Evolutionary conservation across 1,140 invertebrate species (phyloP).

Genomic region (Dolichoris vasculosae): DNA sequence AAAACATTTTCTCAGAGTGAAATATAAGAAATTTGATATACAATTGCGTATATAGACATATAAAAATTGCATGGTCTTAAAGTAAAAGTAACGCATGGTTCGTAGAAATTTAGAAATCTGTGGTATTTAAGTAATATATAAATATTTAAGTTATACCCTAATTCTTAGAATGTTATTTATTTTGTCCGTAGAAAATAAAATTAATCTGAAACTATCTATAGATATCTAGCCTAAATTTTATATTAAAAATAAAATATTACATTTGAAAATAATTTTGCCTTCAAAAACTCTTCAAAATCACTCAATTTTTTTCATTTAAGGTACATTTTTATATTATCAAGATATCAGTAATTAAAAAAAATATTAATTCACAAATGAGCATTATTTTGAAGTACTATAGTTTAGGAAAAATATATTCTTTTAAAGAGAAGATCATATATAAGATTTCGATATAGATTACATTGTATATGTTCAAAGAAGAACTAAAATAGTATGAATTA

Average conservation of each 20-base stretch:
- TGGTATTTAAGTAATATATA: conserved; percentile 38
- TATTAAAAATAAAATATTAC: background rate
- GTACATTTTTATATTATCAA: background rate
- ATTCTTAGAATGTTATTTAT: conserved; percentile 41
- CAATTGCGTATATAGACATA: background rate
- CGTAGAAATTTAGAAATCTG: conserved; percentile 30
- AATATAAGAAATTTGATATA: conserved; percentile 28
- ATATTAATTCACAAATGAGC: background rate
- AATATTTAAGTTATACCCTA: conserved; percentile 10
- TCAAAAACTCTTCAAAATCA: background rate
- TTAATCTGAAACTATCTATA: background rate
- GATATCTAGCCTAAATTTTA: background rate
- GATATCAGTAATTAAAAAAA: background rate
- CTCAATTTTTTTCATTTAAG: too few relatives aligned
- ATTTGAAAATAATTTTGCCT: background rate
- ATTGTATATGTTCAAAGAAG: background rate
- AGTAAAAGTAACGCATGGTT: conserved; percentile 43
- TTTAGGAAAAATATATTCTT: background rate
- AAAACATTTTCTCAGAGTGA: conserved; percentile 31
- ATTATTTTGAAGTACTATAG: background rate
- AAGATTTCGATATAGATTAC: background rate
- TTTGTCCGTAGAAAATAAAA: conserved; percentile 8
- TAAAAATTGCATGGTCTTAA: conserved; percentile 29
- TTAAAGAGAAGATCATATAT: background rate
- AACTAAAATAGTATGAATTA: background rate